Evolutionary conservation across 2,888 invertebrate genomes (phyloP).

Genomic region (Podotricha telesiphe): DNA sequence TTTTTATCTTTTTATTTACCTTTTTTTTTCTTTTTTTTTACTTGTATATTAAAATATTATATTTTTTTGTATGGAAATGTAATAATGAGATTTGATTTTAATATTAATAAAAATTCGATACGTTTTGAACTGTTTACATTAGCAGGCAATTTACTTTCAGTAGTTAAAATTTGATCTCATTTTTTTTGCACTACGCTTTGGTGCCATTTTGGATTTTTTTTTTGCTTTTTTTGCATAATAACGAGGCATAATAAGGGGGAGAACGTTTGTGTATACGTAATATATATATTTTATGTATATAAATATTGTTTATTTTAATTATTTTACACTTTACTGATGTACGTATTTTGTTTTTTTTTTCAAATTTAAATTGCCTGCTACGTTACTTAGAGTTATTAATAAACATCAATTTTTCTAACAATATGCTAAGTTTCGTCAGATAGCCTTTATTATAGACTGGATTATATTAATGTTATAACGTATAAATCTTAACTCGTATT

Average conservation of each 20-base stretch:
- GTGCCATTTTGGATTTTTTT: slow-evolving; percentile 70
- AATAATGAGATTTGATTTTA: slow-evolving; percentile 51
- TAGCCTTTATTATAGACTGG: slow-evolving; percentile 84
- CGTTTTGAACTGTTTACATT: slow-evolving; percentile 55
- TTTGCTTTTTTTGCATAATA: slow-evolving; percentile 67
- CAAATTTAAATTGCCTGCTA: slow-evolving; percentile 76
- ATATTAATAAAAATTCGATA: slow-evolving; percentile 59
- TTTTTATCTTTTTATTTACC: slow-evolving; percentile 27
- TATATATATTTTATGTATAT: slow-evolving; percentile 38
- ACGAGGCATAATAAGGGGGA: slow-evolving; percentile 43
- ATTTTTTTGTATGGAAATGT: slow-evolving; percentile 37
- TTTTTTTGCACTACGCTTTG: slow-evolving; percentile 67
- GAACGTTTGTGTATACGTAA: slow-evolving; percentile 52
- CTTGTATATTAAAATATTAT: slow-evolving; percentile 10
- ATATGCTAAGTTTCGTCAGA: slow-evolving; percentile 79
- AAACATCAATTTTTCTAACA: slow-evolving; percentile 76
- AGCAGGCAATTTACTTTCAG: slow-evolving; percentile 73
- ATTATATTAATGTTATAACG: slow-evolving; percentile 80
- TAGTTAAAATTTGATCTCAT: slow-evolving; percentile 75
- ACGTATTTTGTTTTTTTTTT: slow-evolving; percentile 45
- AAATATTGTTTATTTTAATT: slow-evolving; percentile 44
- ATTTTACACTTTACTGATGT: slow-evolving; percentile 39
- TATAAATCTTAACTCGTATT: slow-evolving; percentile 81
- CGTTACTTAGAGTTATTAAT: slow-evolving; percentile 60
- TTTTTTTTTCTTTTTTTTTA: slow-evolving; percentile 35